Base-by-base conservation (phyloP, 2,888 invertebrate species). In the Falcaria lacertinaria region DNA sequence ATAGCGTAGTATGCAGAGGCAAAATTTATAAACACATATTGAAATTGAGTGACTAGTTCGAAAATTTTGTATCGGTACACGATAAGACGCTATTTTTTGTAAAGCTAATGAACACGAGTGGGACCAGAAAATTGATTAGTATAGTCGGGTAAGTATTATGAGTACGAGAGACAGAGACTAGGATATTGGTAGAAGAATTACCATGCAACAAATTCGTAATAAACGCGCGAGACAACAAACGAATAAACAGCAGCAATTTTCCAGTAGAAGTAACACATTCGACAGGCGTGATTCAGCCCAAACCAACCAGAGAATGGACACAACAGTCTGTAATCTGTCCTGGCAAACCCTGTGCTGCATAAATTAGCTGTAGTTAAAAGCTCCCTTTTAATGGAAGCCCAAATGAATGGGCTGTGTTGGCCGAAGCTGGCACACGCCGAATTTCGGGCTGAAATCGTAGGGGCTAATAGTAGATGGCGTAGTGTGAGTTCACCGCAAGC, bases 281-380 rank as follows among this genome's bases (percentile, higher is more conserved):
- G 74, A 71, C 74, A 71, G 62, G 57, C 67, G 71, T 77, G 80
- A 80, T 79, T 78, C 64, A 59, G 56, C 49, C 68, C 69, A 64
- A 73, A 71, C 68, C 65, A 66, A 53, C 59, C 64, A 58, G 62
- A 59, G 67, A 68, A 68, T 67, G 73, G 70, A 74, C 74, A 71
- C 69, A 64, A 75, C 71, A 69, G 80, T 86, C 84, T 85, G 82
- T 86, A 85, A 86, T 87, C 85, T 86, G 85, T 81, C 82, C 73
- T 64, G 60, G 64, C 70, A 74, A 83, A 75, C 79, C 81, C 78
- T 81, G 81, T 73, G 59, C 75, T 79, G 85, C 82, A 86, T 86
- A 85, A 84, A 84, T 86, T 86, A 81, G 77, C 78, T 74, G 74
- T 78, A 83, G 85, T 86, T 87, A 86, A 84, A 86, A 84, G 82